phyloP scores from a whole-genome alignment of 2,888 invertebrate genomes.

The Zootermopsis nevadensis region DNA sequence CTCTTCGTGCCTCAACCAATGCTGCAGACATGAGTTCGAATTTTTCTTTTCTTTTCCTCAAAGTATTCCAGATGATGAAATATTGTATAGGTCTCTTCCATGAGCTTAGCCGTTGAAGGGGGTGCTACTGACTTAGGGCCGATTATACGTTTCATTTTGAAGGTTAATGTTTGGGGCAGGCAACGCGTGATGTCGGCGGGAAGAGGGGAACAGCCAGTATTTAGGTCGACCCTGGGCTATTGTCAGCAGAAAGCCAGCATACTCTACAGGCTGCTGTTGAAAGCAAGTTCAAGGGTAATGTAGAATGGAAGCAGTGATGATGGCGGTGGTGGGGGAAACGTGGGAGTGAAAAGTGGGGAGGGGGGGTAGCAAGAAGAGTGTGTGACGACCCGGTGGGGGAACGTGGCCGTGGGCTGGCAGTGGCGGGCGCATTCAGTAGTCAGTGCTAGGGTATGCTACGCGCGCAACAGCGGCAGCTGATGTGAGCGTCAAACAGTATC shows the following conservation, averaged over 20 bases:
- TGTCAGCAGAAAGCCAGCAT: slow-evolving; percentile 20
- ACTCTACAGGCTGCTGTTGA: slow-evolving; percentile 45
- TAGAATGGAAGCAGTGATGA: slow-evolving; percentile 67
- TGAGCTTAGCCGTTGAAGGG: neutral
- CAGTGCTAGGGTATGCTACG: slow-evolving; percentile 15
- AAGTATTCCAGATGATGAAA: too few species aligned
- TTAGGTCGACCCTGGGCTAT: slow-evolving; percentile 59
- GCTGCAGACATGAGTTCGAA: too few species aligned
- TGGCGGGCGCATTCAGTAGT: slow-evolving; percentile 2
- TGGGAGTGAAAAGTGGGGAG: slow-evolving; percentile 63
- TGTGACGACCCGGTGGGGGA: slow-evolving; percentile 65
- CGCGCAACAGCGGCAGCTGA: neutral
- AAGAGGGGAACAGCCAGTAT: slow-evolving; percentile 55
- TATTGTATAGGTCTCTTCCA: neutral
- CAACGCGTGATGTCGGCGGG: neutral
- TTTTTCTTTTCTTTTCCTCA: too few species aligned
- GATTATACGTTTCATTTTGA: neutral
- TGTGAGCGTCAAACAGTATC: neutral
- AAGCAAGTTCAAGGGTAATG: slow-evolving; percentile 66
- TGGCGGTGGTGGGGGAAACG: slow-evolving; percentile 69
- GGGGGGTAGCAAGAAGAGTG: slow-evolving; percentile 58
- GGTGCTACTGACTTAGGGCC: neutral
- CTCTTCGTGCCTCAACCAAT: too few species aligned
- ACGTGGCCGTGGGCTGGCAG: slow-evolving; percentile 60
- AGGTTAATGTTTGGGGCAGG: neutral